Evolutionary conservation across 2,888 invertebrate species (phyloP).

Genomic region (Brachyptera putata): DNA sequence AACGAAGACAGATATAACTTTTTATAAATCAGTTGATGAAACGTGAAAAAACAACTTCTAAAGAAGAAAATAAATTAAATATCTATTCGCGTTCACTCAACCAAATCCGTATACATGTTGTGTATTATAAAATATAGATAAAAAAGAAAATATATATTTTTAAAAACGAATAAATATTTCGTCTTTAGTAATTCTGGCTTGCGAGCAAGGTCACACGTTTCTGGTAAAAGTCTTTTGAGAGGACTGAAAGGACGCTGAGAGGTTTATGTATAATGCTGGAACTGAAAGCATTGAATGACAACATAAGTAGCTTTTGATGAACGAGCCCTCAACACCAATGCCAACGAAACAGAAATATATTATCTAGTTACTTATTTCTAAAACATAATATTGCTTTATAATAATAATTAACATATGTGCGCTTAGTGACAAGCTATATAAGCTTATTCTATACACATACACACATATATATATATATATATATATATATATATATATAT

Average conservation of each 20-base stretch:
- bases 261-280: neutral
- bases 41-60: neutral
- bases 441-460: too few relatives aligned
- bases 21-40: conserved; percentile 7
- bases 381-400: neutral
- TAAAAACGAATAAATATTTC: conserved; percentile 18
- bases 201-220: conserved; percentile 16
- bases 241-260: neutral
- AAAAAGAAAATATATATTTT: neutral
- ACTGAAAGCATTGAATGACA: conserved; percentile 7
- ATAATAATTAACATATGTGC: neutral
- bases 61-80: neutral
- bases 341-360: neutral
- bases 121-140: neutral
- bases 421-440: too few relatives aligned
- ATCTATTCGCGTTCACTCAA: neutral
- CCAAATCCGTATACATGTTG: neutral
- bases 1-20: neutral
- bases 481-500: too few relatives aligned
- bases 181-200: conserved; percentile 1
- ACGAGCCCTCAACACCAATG: neutral
- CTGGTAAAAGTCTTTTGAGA: conserved; percentile 19
- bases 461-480: too few relatives aligned
- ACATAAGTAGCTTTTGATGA: conserved; percentile 1
- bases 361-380: neutral